Conservation (phyloP, 64 coral and sea anemone genomes). For the Montipora cactus region DNA sequence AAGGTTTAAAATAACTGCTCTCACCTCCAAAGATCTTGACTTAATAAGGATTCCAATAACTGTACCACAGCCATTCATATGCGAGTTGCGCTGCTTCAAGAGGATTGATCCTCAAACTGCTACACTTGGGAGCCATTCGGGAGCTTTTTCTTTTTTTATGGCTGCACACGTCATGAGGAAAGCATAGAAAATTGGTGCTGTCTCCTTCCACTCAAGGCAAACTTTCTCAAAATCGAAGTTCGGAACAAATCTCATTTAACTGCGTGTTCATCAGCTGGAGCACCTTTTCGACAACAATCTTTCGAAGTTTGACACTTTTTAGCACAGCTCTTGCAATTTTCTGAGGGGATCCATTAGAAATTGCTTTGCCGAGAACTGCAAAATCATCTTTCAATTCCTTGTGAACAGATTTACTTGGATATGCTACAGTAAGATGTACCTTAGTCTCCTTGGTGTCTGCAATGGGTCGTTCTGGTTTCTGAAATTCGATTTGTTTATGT, state of each 20-base stretch:
- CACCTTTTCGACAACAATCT: slow-evolving; percentile 67
- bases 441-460: background rate
- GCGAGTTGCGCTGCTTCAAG: background rate
- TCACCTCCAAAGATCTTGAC: slow-evolving; percentile 70
- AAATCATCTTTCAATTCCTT: background rate
- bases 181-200: slow-evolving; percentile 73
- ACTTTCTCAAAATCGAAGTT: slow-evolving; percentile 47
- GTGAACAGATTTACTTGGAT: slow-evolving; percentile 68
- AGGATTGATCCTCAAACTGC: slow-evolving; percentile 61
- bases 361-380: slow-evolving; percentile 68
- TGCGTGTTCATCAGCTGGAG: slow-evolving; percentile 54
- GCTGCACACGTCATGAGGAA: slow-evolving; percentile 52
- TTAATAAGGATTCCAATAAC: slow-evolving; percentile 66
- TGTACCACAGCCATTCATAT: slow-evolving; percentile 59
- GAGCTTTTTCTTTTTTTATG: background rate
- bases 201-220: slow-evolving; percentile 69
- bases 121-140: slow-evolving; percentile 49
- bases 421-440: slow-evolving; percentile 48
- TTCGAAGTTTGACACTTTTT: slow-evolving; percentile 49
- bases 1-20: background rate
- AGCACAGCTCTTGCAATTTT: slow-evolving; percentile 68
- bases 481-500: background rate
- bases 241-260: slow-evolving; percentile 67
- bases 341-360: slow-evolving; percentile 50
- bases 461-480: slow-evolving; percentile 5